phyloP scores from a whole-genome alignment of 2,888 invertebrate genomes.

The Yponomeuta cagnagella region DNA sequence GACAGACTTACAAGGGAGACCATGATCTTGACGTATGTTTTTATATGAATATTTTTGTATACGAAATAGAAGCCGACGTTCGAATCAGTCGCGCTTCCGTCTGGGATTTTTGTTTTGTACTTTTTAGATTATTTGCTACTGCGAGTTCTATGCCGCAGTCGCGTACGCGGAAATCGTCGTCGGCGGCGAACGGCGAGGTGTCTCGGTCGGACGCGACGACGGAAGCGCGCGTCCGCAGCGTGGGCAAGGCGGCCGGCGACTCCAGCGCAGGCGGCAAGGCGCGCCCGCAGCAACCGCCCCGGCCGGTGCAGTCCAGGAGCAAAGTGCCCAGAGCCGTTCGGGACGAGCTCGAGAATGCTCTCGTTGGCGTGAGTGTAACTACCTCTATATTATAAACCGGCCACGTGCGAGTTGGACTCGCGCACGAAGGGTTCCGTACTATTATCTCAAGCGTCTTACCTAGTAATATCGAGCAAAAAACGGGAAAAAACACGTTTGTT shows the following conservation, averaged over 20 bases:
- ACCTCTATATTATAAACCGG: neutral
- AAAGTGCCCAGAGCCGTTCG: conserved; percentile 53
- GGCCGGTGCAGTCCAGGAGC: conserved; percentile 27
- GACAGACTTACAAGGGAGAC: neutral
- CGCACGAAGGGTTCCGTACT: no score
- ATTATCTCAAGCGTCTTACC: no score
- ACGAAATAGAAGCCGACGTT: neutral
- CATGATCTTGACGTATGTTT: neutral
- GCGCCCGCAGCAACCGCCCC: neutral
- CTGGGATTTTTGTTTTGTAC: neutral
- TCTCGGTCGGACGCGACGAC: neutral
- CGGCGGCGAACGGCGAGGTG: neutral
- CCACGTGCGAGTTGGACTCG: no score
- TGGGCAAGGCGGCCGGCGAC: neutral
- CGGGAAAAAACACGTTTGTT: no score
- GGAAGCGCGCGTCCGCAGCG: conserved; percentile 17
- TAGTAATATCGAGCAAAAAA: no score
- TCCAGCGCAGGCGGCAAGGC: neutral
- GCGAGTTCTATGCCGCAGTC: conserved; percentile 38
- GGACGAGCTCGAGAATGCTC: conserved; percentile 59
- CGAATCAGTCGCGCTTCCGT: neutral
- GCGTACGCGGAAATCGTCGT: conserved; percentile 20
- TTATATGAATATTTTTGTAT: neutral
- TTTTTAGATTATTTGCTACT: conserved; percentile 12
- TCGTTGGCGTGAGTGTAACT: conserved; percentile 50